phyloP scores from a whole-genome alignment of 1,140 invertebrate genomes.

The Cherax quadricarinatus region DNA sequence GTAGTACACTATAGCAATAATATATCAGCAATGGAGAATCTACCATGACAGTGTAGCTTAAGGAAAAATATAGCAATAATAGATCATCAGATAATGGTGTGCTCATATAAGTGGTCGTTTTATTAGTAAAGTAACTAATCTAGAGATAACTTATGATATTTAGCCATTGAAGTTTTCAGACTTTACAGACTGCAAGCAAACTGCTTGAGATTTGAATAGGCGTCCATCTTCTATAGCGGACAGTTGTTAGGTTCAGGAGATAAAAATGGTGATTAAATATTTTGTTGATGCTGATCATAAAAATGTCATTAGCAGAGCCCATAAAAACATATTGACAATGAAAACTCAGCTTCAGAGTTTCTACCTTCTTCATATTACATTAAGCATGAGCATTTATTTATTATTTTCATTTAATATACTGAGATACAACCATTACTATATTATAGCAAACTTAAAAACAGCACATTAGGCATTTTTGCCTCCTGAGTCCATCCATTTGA shows the following conservation, averaged over 20 bases:
- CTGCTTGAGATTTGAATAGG: background rate
- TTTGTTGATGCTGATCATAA: background rate
- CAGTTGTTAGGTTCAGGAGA: background rate
- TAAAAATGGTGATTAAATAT: background rate
- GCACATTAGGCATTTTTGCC: background rate
- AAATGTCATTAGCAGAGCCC: background rate
- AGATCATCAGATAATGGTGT: background rate
- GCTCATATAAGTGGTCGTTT: background rate
- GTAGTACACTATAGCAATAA: background rate
- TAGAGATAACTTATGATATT: background rate
- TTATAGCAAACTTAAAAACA: background rate
- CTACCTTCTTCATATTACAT: background rate
- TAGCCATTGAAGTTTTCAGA: constrained; percentile 13
- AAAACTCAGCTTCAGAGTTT: background rate
- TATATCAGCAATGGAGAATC: background rate
- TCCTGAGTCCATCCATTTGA: background rate
- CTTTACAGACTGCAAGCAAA: background rate
- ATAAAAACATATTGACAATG: no score
- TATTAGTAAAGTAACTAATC: background rate
- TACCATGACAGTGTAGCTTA: background rate
- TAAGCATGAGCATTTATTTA: background rate
- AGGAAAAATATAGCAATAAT: constrained; percentile 16
- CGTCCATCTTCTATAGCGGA: background rate
- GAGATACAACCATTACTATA: no score
- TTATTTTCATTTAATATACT: background rate